Evolutionary conservation across 2,888 invertebrate genomes (phyloP), one percentile per base, ranked within the genome.

Genomic region (Caenorhabditis afra): DNA sequence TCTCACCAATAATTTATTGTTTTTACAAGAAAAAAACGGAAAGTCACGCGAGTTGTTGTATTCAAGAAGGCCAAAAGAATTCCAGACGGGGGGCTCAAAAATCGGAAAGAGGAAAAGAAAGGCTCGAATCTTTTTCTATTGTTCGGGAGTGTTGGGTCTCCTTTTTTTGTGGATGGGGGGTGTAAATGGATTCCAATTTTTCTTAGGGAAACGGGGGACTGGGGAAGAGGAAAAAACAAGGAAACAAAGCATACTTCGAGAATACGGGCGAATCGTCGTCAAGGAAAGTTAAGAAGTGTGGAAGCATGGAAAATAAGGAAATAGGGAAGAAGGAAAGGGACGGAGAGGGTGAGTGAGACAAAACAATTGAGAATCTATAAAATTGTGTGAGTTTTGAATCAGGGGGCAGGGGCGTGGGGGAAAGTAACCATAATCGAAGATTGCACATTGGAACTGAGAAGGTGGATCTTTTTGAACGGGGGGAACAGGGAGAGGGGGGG

Each of bases 1-100:
- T 57, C 57, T 62, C 71, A 64, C 64, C 64, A 64, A 71, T 71
- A 71, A 71, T 71, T 71, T 71, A 71, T 71, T 29, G 4, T 29
- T 29, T 57, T 68, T 41, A 67, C 57, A 67, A 45, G 20, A 37
- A 18, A 53, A 16, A 59, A 49, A 29, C 29, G 29, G 29, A 29
- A 50, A 29, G 39, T 18, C 23, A 44, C 59, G 39, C 37, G 55
- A 55, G 55, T 37, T 14, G 1, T 16, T 37, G 14, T 18, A 41
- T 55, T 55, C 57, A 57, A 57, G 7, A 57, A 57, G 57, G 44
- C 50, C n/a, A 50, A 50, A 62, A 50, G 50, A 50, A 20, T 18
- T 62, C 16, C 37, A 49, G 22, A 58, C 11, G 11, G 16, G 41
- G 10, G 18, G 3, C 18, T 44, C 29, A 29, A 29, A 29, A 29